Conservation (phyloP, 2,888 invertebrate genomes). For the Caenorhabditis uteleia region DNA sequence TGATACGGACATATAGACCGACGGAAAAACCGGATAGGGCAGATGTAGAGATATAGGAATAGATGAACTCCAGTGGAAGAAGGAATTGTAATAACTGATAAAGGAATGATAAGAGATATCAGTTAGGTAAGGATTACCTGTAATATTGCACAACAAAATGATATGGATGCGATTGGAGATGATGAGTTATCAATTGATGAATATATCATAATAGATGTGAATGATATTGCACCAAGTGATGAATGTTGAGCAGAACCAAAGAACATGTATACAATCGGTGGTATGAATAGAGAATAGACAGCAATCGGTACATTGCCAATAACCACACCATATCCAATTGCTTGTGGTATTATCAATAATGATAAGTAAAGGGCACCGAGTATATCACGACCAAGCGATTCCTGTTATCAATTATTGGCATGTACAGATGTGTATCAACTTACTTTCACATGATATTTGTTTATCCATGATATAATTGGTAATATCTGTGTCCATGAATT, state of each 20-base stretch:
- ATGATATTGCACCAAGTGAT: slow-evolving; percentile 38
- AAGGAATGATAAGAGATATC: not conserved
- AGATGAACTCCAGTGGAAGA: slow-evolving; percentile 44
- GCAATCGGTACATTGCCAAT: slow-evolving; percentile 40
- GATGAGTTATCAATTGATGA: slow-evolving; percentile 14
- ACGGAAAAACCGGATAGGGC: slow-evolving; percentile 40
- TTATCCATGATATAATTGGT: slow-evolving; percentile 28
- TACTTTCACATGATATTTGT: slow-evolving; percentile 39
- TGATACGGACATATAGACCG: slow-evolving; percentile 42
- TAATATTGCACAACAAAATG: slow-evolving; percentile 29
- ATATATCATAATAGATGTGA: slow-evolving; percentile 33
- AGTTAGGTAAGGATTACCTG: too few relatives aligned
- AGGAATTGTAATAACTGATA: slow-evolving; percentile 39
- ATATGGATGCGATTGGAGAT: slow-evolving; percentile 19
- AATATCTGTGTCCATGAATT: slow-evolving; percentile 35
- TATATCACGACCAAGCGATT: slow-evolving; percentile 25
- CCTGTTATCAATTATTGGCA: too few relatives aligned
- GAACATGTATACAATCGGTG: slow-evolving; percentile 44
- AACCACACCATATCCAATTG: slow-evolving; percentile 37
- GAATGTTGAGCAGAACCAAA: slow-evolving; percentile 47
- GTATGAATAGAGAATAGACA: slow-evolving; percentile 38
- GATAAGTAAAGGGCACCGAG: slow-evolving; percentile 36
- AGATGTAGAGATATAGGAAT: slow-evolving; percentile 39
- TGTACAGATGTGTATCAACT: too few relatives aligned
- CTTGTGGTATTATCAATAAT: slow-evolving; percentile 26